phyloP scores from a whole-genome alignment of 2,113 vertebrate genomes.

The Carettochelys insculpta region DNA sequence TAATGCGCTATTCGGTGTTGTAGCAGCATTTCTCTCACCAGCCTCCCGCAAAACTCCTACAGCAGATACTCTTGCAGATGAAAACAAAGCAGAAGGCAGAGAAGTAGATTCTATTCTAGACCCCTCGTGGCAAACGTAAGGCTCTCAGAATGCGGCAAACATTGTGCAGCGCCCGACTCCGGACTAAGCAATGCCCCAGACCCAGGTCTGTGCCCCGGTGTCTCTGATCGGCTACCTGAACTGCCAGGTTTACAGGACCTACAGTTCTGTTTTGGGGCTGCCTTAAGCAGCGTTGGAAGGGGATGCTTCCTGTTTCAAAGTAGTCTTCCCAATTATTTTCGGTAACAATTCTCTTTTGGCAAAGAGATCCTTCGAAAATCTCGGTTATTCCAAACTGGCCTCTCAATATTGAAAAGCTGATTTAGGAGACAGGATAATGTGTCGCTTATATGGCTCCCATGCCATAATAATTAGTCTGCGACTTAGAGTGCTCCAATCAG shows the following conservation, averaged over 20 bases:
- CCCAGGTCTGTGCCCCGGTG: background rate
- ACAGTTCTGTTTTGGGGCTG: background rate
- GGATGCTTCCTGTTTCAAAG: too few relatives aligned
- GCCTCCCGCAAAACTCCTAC: too few relatives aligned
- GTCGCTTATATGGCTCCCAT: background rate
- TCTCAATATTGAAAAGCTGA: background rate
- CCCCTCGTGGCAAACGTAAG: too few relatives aligned
- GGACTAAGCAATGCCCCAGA: too few relatives aligned
- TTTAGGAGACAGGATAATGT: background rate
- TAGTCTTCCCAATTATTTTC: too few relatives aligned
- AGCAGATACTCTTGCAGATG: too few relatives aligned
- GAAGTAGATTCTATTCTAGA: too few relatives aligned
- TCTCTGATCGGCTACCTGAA: background rate
- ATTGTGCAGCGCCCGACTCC: too few relatives aligned
- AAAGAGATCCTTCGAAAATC: background rate
- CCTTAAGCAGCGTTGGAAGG: constrained; percentile 42
- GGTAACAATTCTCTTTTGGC: background rate
- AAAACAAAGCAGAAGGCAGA: too few relatives aligned
- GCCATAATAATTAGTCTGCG: constrained; percentile 76
- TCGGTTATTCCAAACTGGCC: background rate
- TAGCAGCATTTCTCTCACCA: too few relatives aligned
- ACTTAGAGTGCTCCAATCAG: constrained; percentile 77
- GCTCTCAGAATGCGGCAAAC: too few relatives aligned
- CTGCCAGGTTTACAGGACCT: background rate
- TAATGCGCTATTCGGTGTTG: too few relatives aligned